Conservation (phyloP, 2,797 vertebrate species). For the Sebastes oblongus region DNA sequence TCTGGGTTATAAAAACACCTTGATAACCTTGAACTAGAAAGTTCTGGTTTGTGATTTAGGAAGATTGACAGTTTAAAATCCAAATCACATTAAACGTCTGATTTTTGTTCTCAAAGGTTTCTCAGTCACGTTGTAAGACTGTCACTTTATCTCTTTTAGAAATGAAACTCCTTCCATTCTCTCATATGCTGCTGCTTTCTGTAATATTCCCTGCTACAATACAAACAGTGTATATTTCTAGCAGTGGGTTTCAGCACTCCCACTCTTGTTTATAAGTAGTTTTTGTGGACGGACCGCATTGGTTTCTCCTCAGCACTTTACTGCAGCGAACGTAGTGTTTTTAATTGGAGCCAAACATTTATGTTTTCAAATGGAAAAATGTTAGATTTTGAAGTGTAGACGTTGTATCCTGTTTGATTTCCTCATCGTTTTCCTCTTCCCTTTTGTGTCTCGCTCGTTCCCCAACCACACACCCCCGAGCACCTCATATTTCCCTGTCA, state of each 20-base stretch:
- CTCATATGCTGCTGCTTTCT: conserved; percentile 43
- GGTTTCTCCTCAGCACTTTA: conserved; percentile 79
- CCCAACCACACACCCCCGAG: conserved; percentile 10
- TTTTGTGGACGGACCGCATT: conserved; percentile 75
- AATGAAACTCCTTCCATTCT: conserved; percentile 32
- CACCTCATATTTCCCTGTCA: conserved; percentile 64
- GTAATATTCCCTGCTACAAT: conserved; percentile 57
- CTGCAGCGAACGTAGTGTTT: conserved; percentile 57
- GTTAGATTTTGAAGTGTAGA: conserved; percentile 50
- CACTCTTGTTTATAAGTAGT: conserved; percentile 81
- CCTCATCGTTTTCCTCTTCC: conserved; percentile 69
- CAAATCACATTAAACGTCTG: not conserved
- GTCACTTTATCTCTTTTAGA: not conserved
- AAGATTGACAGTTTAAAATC: not conserved
- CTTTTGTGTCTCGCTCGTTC: conserved; percentile 45
- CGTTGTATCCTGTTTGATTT: conserved; percentile 71
- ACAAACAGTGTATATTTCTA: conserved; percentile 73
- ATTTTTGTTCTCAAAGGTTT: not conserved
- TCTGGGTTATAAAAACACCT: not conserved
- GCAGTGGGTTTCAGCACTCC: conserved; percentile 67
- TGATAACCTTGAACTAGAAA: not conserved
- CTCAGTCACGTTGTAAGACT: not conserved
- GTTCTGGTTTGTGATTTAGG: not conserved
- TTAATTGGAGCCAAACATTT: conserved; percentile 65
- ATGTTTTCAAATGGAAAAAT: conserved; percentile 69